Evolutionary conservation across 1,140 invertebrate genomes (phyloP).

Genomic region (Geopemphigus sp.): DNA sequence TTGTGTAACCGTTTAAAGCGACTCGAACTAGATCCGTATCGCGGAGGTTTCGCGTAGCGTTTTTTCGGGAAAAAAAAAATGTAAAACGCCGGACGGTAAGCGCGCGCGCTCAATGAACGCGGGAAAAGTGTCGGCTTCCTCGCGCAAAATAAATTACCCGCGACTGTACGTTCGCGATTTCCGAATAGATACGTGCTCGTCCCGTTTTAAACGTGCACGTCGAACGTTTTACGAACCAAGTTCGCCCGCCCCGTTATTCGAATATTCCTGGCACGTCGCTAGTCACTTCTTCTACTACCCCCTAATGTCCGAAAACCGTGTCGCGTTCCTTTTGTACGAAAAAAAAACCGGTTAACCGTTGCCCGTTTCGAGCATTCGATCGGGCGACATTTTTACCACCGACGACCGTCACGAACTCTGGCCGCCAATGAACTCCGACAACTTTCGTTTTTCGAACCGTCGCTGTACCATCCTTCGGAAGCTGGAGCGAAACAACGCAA

Average conservation of each 20-base stretch:
- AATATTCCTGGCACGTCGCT: not conserved
- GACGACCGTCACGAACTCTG: no score
- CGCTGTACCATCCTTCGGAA: not conserved
- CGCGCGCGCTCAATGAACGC: conserved; percentile 1
- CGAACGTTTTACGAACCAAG: not conserved
- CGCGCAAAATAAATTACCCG: conserved; percentile 15
- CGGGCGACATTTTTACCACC: no score
- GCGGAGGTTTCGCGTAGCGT: not conserved
- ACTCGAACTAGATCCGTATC: conserved; percentile 21
- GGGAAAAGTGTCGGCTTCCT: not conserved
- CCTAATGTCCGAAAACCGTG: not conserved
- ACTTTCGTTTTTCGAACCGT: not conserved
- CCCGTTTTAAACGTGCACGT: conserved; percentile 1
- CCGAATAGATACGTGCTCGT: not conserved
- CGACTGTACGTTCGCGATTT: not conserved
- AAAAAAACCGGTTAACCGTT: no score
- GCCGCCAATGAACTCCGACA: no score
- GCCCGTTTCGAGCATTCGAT: no score
- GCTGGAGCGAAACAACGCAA: no score
- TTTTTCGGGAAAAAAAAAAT: not conserved
- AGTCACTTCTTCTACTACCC: not conserved
- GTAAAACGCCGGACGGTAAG: conserved; percentile 2
- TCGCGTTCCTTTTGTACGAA: not conserved
- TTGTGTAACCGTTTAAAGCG: not conserved
- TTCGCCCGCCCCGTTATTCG: not conserved